Base-by-base conservation (phyloP, 2,888 invertebrate species). In the Calameuta filiformis region DNA sequence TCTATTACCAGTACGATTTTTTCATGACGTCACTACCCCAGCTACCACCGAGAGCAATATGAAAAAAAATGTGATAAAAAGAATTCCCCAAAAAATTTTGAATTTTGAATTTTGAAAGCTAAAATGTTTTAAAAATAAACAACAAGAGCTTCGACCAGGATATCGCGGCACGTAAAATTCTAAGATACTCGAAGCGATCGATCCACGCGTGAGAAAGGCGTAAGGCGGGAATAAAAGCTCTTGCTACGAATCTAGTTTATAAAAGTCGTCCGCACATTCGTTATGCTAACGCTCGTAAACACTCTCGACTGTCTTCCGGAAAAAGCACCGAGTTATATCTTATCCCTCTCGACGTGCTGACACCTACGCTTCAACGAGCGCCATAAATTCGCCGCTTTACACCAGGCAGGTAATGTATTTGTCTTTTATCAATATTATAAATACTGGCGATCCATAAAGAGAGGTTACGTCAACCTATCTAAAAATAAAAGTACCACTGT, bases 381-480 rank as follows among this genome's bases (percentile, higher is more conserved):
- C 79, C 84, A 81, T 86, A 87, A 87, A 87, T 87, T 82, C 35
- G 79, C 35, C 75, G 81, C 77, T 85, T 86, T 86, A 86, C 82
- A 83, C 83, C 86, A 79, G 73, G 79, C 78, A 79, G 83, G 84
- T 86, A 87, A 87, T 85, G 83, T 85, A 84, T 87, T 85, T 86
- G 84, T 87, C 83, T 85, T 85, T 85, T 86, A 86, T 85, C 84
- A 84, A 79, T 82, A 80, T 81, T 81, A 83, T 85, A 86, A 84
- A 87, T 86, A 85, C 84, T 83, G 83, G 73, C 71, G 76, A 75
- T 74, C 77, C 78, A 80, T 76, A 76, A 80, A 79, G 78, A 79
- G 73, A 71, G 80, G 78, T 85, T 84, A 79, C 83, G 81, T 85
- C 81, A 83, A 77, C 75, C 34, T 33, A 33, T 37, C 35, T 56